Evolutionary conservation across 2,797 vertebrate species (phyloP).

Genomic region (Trachops cirrhosus): DNA sequence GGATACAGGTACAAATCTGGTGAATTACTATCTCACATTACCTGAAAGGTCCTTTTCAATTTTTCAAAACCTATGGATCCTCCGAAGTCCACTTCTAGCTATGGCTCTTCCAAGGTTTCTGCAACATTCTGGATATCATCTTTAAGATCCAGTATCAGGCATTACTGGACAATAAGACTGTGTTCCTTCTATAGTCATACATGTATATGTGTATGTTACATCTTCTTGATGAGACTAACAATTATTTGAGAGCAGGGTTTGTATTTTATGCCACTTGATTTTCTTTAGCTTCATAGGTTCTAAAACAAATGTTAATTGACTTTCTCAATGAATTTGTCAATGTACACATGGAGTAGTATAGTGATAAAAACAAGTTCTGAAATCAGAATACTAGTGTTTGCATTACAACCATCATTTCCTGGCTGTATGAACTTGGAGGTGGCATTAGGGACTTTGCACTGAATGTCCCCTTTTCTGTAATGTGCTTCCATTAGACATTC

Average conservation of each 20-base stretch:
- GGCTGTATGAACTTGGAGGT: neutral
- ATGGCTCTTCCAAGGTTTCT: neutral
- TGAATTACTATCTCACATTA: neutral
- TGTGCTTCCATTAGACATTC: neutral
- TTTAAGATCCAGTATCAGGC: neutral
- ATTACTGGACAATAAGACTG: neutral
- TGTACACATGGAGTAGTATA: neutral
- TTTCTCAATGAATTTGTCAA: neutral
- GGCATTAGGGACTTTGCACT: neutral
- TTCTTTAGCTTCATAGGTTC: neutral
- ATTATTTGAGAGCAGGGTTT: neutral
- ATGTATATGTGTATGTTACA: neutral
- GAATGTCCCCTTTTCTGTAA: neutral
- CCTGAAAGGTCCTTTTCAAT: neutral
- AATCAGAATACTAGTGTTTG: neutral
- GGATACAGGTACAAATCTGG: neutral
- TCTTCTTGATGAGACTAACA: neutral
- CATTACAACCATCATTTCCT: neutral
- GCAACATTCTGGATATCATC: neutral
- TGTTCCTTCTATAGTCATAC: neutral
- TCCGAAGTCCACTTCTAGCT: neutral
- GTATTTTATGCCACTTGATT: neutral
- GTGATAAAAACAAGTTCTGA: neutral
- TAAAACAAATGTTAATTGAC: neutral
- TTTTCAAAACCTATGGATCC: neutral